Base-by-base conservation (phyloP, 2,888 invertebrate species). In the Machimus rusticus region DNA sequence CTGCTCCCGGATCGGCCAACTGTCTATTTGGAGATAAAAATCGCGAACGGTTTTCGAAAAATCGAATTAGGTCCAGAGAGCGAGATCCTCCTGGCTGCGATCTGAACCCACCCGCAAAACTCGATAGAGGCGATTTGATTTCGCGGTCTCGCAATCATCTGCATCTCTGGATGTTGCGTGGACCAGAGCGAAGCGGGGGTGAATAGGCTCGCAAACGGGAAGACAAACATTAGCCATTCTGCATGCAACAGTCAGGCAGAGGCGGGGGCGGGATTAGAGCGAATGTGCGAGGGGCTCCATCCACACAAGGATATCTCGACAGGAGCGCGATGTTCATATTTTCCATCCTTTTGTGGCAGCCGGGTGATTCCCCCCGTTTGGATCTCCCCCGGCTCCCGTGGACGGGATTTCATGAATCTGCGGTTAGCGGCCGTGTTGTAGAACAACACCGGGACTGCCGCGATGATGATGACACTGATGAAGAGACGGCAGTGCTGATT, bases 111-210 rank as follows among this genome's bases (percentile, higher is more conserved):
- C 14, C 79, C 79, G 76, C 86, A 86, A 39, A 81, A 77, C 86
- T 19, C 12, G 28, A 66, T 66, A 66, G 19, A 74, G 82, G 84
- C 39, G 85, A 85, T 39, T 78, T 87, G 84, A 88, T 88, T 87
- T 84, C 46, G 87, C 84, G 57, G 74, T 57, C 34, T 78, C 79
- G 57, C 86, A 77, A 88, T 88, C 84, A 87, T 88, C 78, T 88
- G 87, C 84, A 88, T 88, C 87, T 84, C 43, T 87, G 87, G 81
- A 43, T 57, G 28, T 46, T 74, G n/a, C 34, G 28, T 16, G 46
- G 2, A 46, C 1, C 43, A 46, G 16, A 16, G 74, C 14, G 57
- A 23, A 12, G 57, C 12, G 43, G 23, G 14, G 43, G 6, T 57
- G 39, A 31, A 19, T 19, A 84, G 55, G 28, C 66, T 66, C 23